A percentile compares a stretch with the other conserved stretches of the same genome.
Evolutionary conservation across 23 tunicate species (phyloP).

Genomic region (Styela clava): DNA sequence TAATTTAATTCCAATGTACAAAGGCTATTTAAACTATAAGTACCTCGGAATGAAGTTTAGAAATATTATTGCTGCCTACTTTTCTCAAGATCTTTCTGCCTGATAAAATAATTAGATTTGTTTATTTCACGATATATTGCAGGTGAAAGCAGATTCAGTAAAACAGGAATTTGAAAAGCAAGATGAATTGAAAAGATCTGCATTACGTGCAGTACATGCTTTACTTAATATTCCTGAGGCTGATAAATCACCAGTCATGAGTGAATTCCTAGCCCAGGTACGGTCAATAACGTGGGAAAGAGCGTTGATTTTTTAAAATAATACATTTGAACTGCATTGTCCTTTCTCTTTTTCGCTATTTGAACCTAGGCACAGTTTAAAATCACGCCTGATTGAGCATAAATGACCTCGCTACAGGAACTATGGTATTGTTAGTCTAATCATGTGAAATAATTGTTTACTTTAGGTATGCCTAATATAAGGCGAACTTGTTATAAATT

Average conservation of each 20-base stretch:
- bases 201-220: slow-evolving; percentile 76
- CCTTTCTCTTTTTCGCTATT: background rate
- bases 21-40: no score
- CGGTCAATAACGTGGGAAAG: background rate
- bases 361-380: background rate
- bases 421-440: no score
- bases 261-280: slow-evolving; percentile 90
- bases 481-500: no score
- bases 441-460: no score
- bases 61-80: no score
- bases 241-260: slow-evolving; percentile 80
- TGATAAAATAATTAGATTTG: no score
- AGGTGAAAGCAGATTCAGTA: slow-evolving; percentile 95
- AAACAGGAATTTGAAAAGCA: slow-evolving; percentile 96
- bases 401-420: no score
- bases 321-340: background rate
- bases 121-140: no score
- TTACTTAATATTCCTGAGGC: slow-evolving; percentile 82
- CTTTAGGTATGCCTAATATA: no score
- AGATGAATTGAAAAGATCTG: slow-evolving; percentile 92
- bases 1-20: no score
- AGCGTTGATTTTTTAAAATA: background rate
- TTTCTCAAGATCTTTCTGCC: no score
- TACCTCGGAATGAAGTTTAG: no score
- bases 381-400: background rate